Percentiles rank a stretch among this genome's conserved stretches.
Evolutionary conservation across 2,888 invertebrate genomes (phyloP).

Genomic region (Bhutanitis thaidina): DNA sequence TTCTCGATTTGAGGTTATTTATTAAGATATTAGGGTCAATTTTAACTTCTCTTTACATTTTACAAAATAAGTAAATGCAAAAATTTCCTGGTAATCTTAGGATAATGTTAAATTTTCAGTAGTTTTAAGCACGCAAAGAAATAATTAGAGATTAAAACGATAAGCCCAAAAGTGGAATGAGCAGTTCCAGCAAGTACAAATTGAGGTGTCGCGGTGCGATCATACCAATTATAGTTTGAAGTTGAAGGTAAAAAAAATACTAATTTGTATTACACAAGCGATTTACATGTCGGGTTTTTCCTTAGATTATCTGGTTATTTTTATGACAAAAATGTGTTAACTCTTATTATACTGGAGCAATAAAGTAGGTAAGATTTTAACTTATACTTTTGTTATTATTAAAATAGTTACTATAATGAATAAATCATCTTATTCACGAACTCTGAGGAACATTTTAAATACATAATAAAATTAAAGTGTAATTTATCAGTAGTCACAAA

Average conservation of each 20-base stretch:
- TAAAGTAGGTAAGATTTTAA: no score
- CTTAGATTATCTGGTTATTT: background rate
- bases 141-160: conserved; percentile 12
- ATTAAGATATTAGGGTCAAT: no score
- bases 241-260: background rate
- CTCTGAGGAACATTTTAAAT: no score
- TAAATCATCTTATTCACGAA: no score
- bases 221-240: conserved; percentile 1
- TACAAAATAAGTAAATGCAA: background rate
- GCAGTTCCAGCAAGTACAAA: background rate
- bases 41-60: background rate
- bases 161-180: conserved; percentile 8
- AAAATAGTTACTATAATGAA: no score
- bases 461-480: no score
- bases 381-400: no score
- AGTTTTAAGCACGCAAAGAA: conserved; percentile 10
- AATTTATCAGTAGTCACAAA: no score
- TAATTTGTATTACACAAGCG: background rate
- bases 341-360: no score
- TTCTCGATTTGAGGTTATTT: no score
- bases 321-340: background rate
- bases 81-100: background rate
- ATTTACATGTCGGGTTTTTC: background rate
- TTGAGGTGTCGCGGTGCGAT: background rate
- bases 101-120: background rate